A percentile compares a stretch with the other conserved stretches of the same genome.
Conservation (phyloP, 2,797 vertebrate genomes). For the Scarus forsteni region DNA sequence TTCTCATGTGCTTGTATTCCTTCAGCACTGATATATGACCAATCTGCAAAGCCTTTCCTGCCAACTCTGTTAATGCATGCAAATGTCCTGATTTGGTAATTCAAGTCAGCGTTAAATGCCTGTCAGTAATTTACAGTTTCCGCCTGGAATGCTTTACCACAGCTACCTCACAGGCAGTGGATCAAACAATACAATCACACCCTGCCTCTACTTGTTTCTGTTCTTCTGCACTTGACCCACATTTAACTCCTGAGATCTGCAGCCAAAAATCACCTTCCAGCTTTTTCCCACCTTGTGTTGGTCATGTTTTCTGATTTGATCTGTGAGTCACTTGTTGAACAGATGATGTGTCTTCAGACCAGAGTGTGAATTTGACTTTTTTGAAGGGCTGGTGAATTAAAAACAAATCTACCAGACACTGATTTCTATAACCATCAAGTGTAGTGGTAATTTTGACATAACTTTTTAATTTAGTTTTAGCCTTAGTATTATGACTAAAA, state of each 20-base stretch:
- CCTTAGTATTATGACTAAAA: too few species aligned
- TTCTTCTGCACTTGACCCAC: slow-evolving; percentile 38
- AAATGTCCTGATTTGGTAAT: slow-evolving; percentile 53
- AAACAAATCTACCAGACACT: too few species aligned
- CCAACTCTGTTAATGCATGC: slow-evolving; percentile 68
- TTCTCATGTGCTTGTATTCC: slow-evolving; percentile 56
- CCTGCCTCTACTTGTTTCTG: slow-evolving; percentile 15
- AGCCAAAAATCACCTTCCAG: slow-evolving; percentile 17
- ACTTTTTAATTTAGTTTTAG: too few species aligned
- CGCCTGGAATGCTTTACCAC: slow-evolving; percentile 39
- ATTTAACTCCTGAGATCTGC: slow-evolving; percentile 22
- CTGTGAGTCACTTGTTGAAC: not conserved
- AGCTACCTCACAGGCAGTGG: slow-evolving; percentile 22
- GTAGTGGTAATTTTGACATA: too few species aligned
- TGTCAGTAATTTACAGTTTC: slow-evolving; percentile 55
- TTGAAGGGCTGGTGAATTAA: too few species aligned
- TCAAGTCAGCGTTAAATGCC: slow-evolving; percentile 51
- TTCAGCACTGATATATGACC: slow-evolving; percentile 51
- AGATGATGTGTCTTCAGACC: not conserved
- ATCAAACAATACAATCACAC: slow-evolving; percentile 32
- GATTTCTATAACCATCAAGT: too few species aligned
- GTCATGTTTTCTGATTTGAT: slow-evolving; percentile 18
- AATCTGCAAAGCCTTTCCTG: slow-evolving; percentile 50
- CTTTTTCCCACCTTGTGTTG: slow-evolving; percentile 9
- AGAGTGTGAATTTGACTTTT: too few species aligned